Evolutionary conservation across 92 coral and sea anemone genomes (phyloP).

Genomic region (Chrysogorgia sp.): DNA sequence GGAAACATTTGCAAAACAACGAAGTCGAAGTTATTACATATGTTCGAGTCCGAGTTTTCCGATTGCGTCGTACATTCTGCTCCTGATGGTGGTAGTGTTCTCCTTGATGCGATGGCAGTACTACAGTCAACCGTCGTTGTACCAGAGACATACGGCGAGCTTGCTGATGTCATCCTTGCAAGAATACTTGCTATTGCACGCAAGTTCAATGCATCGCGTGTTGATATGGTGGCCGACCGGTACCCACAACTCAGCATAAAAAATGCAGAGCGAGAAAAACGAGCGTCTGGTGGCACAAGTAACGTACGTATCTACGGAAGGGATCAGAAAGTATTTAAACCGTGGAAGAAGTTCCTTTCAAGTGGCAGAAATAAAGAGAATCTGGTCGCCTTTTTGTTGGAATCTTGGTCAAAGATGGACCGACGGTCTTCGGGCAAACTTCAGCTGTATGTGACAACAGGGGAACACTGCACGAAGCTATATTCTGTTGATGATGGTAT

Average conservation of each 20-base stretch:
- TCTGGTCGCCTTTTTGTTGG: slow-evolving; percentile 35
- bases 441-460: slow-evolving; percentile 22
- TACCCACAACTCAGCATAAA: slow-evolving; percentile 40
- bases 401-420: slow-evolving; percentile 29
- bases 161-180: slow-evolving; percentile 32
- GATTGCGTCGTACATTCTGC: slow-evolving; percentile 18
- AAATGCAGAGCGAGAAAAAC: slow-evolving; percentile 38
- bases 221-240: slow-evolving; percentile 66
- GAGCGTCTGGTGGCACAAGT: slow-evolving; percentile 35
- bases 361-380: slow-evolving; percentile 38
- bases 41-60: too few species aligned
- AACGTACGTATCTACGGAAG: slow-evolving; percentile 26
- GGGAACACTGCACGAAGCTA: slow-evolving; percentile 20
- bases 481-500: not conserved
- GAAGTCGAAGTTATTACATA: too few species aligned
- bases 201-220: slow-evolving; percentile 43
- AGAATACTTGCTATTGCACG: slow-evolving; percentile 31
- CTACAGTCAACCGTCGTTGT: slow-evolving; percentile 30
- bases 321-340: slow-evolving; percentile 40
- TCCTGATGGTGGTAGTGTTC: slow-evolving; percentile 24
- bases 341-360: slow-evolving; percentile 39
- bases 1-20: too few species aligned
- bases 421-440: slow-evolving; percentile 1
- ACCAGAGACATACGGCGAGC: slow-evolving; percentile 37
- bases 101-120: slow-evolving; percentile 31